Base-by-base conservation (phyloP, 2,888 invertebrate species). In the Rhingia rostrata region DNA sequence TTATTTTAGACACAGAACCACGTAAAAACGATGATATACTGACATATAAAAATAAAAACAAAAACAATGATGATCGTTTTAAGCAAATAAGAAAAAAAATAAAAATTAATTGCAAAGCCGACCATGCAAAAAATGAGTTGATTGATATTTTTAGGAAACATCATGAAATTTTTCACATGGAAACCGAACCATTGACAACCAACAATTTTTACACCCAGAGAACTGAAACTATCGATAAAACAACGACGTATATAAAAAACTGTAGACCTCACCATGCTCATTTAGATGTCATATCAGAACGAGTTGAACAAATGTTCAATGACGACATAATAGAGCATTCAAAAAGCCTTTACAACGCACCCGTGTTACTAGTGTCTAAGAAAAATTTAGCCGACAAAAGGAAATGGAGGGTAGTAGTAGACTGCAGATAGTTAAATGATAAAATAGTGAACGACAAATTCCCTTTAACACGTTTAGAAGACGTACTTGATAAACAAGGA, bases 381-480 rank as follows among this genome's bases (percentile, higher is more conserved):
- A 75, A 54, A 47, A 33, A 66, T 30, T 43, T 66, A 14, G 51
- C 51, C 53, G 33, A 63, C 6, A 41, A 53, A 61, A 61, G 14
- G 1, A 54, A 60, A 66, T 64, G 30, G 69, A 14, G 79, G 41
- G 32, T 80, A 33, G 58, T 77, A 51, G 69, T 69, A n/a, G 12
- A 45, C 45, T 45, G n/a, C 22, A 49, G 77, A 35, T 35, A 81
- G 56, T 12, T 86, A 30, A 86, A 80, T 22, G 43, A 81, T 9
- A 74, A 81, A 56, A 33, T 80, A 7, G 39, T 73, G 10, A 64
- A 75, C 14, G 61, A 83, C 54, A 83, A 78, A 78, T 77, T 82
- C 35, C 77, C 82, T 14, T n/a, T 63, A 33, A 75, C 82, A 30
- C 14, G 63, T 14, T 22, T 86, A 32, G 66, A 86, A 22, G 70